Conservation (phyloP, 2,888 invertebrate genomes). For the Gerris lacustris region DNA sequence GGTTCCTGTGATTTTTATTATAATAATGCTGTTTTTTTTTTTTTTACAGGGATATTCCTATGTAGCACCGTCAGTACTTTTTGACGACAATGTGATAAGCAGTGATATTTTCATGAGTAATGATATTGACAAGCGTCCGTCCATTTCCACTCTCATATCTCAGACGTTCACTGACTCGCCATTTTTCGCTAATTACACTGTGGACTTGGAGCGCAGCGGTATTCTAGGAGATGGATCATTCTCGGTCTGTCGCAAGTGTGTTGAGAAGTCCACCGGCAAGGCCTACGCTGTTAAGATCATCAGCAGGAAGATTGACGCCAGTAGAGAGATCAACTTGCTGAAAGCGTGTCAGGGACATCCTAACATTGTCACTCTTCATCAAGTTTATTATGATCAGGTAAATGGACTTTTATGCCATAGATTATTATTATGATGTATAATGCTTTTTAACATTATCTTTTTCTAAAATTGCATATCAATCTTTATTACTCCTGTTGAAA, state of each 20-base stretch:
- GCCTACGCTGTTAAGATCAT: constrained; percentile 83
- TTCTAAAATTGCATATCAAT: constrained; percentile 1
- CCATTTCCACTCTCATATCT: constrained; percentile 40
- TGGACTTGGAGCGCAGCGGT: constrained; percentile 51
- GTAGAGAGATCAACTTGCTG: constrained; percentile 64
- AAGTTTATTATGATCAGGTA: constrained; percentile 71
- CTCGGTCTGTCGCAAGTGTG: constrained; percentile 72
- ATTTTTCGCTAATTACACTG: constrained; percentile 44
- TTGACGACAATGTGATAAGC: constrained; percentile 64
- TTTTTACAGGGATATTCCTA: constrained; percentile 74
- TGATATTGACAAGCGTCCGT: constrained; percentile 42
- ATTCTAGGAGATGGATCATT: constrained; percentile 80
- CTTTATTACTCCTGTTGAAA: too few species aligned
- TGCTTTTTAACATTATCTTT: too few species aligned
- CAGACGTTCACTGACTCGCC: constrained; percentile 40
- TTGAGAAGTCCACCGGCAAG: constrained; percentile 56
- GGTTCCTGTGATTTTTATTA: too few species aligned
- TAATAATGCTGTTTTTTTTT: background rate
- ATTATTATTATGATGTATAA: background rate
- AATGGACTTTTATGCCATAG: constrained; percentile 7
- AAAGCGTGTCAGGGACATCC: constrained; percentile 76
- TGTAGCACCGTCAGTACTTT: constrained; percentile 81
- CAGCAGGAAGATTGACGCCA: constrained; percentile 51
- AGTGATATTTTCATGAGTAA: constrained; percentile 50
- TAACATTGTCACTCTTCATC: constrained; percentile 71